Percentiles rank a stretch among this genome's conserved stretches.
Conservation (phyloP, 2,888 invertebrate species). For the Imbricaverruca yamaguchii region DNA sequence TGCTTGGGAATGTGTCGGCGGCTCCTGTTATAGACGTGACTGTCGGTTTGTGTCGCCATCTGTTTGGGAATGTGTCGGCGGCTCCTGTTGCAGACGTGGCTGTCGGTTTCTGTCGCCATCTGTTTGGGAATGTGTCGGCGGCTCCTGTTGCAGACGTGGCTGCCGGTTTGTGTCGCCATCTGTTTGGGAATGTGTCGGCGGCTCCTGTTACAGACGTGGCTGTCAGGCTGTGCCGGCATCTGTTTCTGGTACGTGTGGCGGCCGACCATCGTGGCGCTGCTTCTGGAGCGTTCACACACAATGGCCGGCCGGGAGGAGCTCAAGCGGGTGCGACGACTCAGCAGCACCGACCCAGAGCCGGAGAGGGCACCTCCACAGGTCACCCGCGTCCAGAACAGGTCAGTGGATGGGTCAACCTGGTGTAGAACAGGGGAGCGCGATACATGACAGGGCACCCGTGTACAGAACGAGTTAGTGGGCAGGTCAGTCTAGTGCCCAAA, state of each 20-base stretch:
- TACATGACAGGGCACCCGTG: not conserved
- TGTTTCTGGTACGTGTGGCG: conserved; percentile 8
- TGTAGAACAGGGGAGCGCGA: not conserved
- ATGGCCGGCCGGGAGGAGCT: conserved; percentile 18
- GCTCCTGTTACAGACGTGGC: not conserved
- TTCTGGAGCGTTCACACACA: conserved; percentile 9
- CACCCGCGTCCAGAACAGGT: conserved; percentile 23
- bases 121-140: too few species aligned
- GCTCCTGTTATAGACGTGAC: too few species aligned
- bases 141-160: too few species aligned
- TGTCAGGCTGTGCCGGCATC: not conserved
- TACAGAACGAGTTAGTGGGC: not conserved
- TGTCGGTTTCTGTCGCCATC: too few species aligned
- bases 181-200: not conserved
- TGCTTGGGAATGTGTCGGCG: too few species aligned
- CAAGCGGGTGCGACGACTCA: conserved; percentile 23
- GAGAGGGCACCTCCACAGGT: conserved; percentile 1
- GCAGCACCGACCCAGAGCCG: conserved; percentile 24
- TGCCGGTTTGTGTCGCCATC: too few species aligned
- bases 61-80: too few species aligned
- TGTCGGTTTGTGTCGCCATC: too few species aligned
- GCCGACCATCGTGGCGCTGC: not conserved
- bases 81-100: too few species aligned
- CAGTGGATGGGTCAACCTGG: not conserved
- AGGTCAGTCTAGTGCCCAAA: not conserved